Conservation (phyloP, 2,888 invertebrate species). For the Opisthograptis luteolata region DNA sequence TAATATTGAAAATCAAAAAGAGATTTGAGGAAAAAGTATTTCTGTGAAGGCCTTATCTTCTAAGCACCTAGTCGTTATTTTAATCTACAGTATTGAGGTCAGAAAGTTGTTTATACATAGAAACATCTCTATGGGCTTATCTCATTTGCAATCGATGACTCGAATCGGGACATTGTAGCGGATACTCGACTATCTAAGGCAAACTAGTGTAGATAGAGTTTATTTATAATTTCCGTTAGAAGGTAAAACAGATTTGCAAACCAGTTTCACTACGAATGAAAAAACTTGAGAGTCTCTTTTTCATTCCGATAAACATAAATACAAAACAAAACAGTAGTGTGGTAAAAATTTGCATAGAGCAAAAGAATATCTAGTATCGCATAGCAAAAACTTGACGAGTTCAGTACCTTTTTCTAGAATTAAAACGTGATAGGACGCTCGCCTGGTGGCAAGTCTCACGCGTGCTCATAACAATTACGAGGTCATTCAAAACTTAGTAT, state of each 20-base stretch:
- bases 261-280: not conserved
- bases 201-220: not conserved
- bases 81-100: conserved; percentile 32
- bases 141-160: conserved; percentile 7
- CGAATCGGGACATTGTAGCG: conserved; percentile 11
- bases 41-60: conserved; percentile 34
- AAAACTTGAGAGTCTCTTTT: not conserved
- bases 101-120: conserved; percentile 26
- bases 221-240: conserved; percentile 6
- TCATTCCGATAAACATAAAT: too few relatives aligned
- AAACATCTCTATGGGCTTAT: conserved; percentile 19
- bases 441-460: too few relatives aligned
- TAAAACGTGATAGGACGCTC: too few relatives aligned
- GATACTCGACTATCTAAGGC: conserved; percentile 7
- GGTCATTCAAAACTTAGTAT: too few relatives aligned
- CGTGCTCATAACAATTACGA: too few relatives aligned
- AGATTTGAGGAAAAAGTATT: conserved; percentile 23
- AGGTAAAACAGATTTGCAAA: not conserved
- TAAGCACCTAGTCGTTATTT: conserved; percentile 19
- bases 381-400: too few relatives aligned
- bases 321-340: too few relatives aligned
- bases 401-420: too few relatives aligned
- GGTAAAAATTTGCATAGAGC: too few relatives aligned
- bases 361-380: too few relatives aligned
- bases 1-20: conserved; percentile 6